A percentile compares a stretch with the other conserved stretches of the same genome.
Evolutionary conservation across 2,888 invertebrate species (phyloP).

Genomic region (Hylaea fasciaria): DNA sequence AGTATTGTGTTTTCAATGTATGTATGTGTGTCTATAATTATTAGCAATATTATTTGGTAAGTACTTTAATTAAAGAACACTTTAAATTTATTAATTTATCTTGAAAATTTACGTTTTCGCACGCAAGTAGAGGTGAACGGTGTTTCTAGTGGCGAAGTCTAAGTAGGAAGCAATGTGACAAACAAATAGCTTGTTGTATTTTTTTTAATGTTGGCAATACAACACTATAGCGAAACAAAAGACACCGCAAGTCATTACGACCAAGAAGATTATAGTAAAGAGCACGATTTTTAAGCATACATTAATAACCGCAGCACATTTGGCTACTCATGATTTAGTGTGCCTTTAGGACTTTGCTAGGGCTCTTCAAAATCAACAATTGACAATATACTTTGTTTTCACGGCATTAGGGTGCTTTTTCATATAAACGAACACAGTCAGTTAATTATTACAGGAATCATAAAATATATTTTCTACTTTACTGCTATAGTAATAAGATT

Average conservation of each 20-base stretch:
- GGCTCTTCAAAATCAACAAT: slow-evolving; percentile 33
- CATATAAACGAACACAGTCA: neutral
- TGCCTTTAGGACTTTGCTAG: slow-evolving; percentile 44
- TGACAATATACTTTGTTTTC: neutral
- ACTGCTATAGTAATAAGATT: slow-evolving; percentile 1
- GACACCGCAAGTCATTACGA: slow-evolving; percentile 61
- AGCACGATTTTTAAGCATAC: slow-evolving; percentile 66
- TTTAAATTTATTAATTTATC: too few relatives aligned
- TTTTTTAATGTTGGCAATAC: neutral
- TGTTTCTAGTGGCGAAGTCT: too few relatives aligned
- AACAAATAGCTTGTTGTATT: too few relatives aligned
- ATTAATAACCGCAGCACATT: slow-evolving; percentile 54
- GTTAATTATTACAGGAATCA: slow-evolving; percentile 1
- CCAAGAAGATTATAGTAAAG: slow-evolving; percentile 58
- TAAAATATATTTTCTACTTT: slow-evolving; percentile 8
- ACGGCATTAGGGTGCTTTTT: neutral
- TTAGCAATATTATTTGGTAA: too few relatives aligned
- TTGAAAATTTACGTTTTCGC: too few relatives aligned
- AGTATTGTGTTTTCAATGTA: too few relatives aligned
- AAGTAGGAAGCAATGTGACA: too few relatives aligned
- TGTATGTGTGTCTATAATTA: too few relatives aligned
- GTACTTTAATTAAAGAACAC: too few relatives aligned
- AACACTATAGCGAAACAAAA: slow-evolving; percentile 11
- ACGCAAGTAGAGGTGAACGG: too few relatives aligned
- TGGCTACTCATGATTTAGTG: slow-evolving; percentile 40